Evolutionary conservation across 2,797 vertebrate species (phyloP).

Genomic region (Anas bernieri): DNA sequence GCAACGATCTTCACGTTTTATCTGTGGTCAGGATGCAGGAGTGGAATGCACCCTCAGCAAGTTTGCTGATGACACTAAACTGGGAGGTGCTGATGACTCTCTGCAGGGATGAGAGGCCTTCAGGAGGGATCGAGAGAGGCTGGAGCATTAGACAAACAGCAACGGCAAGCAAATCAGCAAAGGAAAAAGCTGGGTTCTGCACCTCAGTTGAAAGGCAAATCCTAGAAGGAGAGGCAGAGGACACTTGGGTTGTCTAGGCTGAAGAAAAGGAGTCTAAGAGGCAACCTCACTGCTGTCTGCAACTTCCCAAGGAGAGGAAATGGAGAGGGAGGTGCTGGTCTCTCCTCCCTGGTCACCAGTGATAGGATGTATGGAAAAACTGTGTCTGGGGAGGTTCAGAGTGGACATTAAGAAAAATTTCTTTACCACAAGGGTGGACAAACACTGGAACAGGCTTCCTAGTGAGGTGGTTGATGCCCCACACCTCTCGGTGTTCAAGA

Average conservation of each 20-base stretch:
- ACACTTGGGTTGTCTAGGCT: no score
- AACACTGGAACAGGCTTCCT: neutral
- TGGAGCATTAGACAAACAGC: no score
- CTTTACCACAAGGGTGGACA: neutral
- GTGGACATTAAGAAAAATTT: neutral
- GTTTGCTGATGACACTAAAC: no score
- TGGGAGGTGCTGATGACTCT: no score
- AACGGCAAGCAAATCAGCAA: no score
- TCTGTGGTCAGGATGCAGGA: neutral
- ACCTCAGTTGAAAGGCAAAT: no score
- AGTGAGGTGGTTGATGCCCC: neutral
- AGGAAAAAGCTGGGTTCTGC: no score
- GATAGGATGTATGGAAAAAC: neutral
- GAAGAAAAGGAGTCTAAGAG: no score
- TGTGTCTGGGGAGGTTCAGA: neutral
- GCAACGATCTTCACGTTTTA: neutral
- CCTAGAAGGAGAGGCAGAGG: no score
- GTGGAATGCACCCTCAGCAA: no score
- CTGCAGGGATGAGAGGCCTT: no score
- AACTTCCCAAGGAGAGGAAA: neutral
- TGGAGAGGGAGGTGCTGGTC: neutral
- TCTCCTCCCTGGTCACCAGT: neutral
- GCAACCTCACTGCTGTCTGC: neutral
- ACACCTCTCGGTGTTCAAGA: neutral
- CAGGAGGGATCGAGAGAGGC: no score